Evolutionary conservation across 1,140 invertebrate species (phyloP), one percentile per base, ranked within the genome.

Genomic region (Drosophila pandora): DNA sequence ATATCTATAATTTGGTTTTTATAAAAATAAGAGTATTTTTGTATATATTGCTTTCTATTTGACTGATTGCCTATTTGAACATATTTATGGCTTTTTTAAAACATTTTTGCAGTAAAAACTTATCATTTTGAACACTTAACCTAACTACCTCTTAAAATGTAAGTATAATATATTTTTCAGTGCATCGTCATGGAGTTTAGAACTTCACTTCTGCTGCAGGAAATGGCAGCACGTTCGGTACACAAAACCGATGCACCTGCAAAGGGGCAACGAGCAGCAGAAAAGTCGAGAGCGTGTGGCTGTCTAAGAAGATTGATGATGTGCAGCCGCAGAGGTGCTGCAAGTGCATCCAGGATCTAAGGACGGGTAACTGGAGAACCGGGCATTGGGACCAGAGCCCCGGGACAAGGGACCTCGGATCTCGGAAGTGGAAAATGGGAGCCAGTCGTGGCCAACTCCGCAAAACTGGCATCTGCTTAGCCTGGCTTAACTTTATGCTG

Each of bases 291-390:
- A 74, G 37, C 60, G 62, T 77, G 81, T 50, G 69, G 64, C 70
- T 85, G 82, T 85, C 82, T 87, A 82, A 87, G 82, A 87, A 87
- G 82, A 87, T 87, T 87, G 82, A 87, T 87, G 82, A 87, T 87
- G 83, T 85, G 82, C 71, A 87, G 82, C 65, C 81, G 47, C 53
- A 69, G 67, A 79, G 75, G 63, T 76, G 68, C 58, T 37, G 67
- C 74, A 72, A 54, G 74, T 56, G 68, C 61, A 64, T 72, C 56
- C 56, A 50, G 13, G 45, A 7, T 23, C 37, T n/a, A 2, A 34
- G 10, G n/a, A 43, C 41, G 41, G 41, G 41, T 17, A 13, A 13
- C 17, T 13, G n/a, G 41, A 37, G 34, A 3, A 13, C 5, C 5
- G 41, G 17, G 13, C 41, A 23, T 23, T 49, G 13, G 3, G 12